Percentiles rank a stretch among this genome's conserved stretches.
phyloP scores from a whole-genome alignment of 2,888 invertebrate genomes.

The Drosophila robusta region DNA sequence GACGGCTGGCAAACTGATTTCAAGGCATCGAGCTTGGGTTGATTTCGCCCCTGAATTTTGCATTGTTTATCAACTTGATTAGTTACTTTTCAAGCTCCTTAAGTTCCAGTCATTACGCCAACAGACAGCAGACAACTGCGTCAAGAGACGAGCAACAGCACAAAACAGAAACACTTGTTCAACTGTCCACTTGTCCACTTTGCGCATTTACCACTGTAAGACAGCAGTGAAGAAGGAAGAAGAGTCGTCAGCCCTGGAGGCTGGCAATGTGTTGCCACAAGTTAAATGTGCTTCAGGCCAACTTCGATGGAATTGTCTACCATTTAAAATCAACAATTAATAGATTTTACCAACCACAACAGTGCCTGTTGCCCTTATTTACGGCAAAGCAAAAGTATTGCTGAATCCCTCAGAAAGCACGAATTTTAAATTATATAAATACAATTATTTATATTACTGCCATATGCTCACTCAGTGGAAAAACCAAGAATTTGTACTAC shows the following conservation, averaged over 20 bases:
- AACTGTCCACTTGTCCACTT: constrained; percentile 15
- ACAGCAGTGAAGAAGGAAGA: background rate
- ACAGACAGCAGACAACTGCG: constrained; percentile 17
- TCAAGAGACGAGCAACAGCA: background rate
- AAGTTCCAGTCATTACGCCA: constrained; percentile 19
- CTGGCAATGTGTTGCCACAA: constrained; percentile 1
- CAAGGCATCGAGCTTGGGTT: constrained; percentile 3
- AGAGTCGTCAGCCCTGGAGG: constrained; percentile 10
- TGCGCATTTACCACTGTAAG: constrained; percentile 14
- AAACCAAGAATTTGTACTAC: no score
- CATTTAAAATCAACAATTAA: background rate
- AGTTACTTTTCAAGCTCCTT: constrained; percentile 20
- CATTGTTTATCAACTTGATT: constrained; percentile 50
- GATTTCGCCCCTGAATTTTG: constrained; percentile 20
- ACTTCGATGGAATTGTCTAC: background rate
- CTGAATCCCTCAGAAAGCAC: no score
- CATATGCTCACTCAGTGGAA: no score
- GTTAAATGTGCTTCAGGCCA: background rate
- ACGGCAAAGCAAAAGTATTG: no score
- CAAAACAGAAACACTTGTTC: constrained; percentile 21
- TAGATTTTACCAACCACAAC: background rate
- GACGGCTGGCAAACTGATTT: constrained; percentile 14
- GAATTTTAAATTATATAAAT: no score
- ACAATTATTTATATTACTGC: no score
- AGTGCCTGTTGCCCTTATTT: no score